Conservation (phyloP, 2,888 invertebrate species). For the Zele albiditarsus region DNA sequence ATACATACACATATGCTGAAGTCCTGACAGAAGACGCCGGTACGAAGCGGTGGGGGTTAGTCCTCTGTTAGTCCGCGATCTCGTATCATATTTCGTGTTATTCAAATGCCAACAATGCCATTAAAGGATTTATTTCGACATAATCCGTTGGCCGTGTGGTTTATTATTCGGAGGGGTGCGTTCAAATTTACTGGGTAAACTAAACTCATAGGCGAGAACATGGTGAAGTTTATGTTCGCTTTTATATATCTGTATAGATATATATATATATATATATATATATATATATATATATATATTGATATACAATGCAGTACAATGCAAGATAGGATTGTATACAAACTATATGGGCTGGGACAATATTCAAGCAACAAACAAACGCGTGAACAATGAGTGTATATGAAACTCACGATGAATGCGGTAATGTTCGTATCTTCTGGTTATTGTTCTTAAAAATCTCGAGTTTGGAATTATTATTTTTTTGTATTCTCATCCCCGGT, state of each 20-base stretch:
- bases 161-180: slow-evolving; percentile 10
- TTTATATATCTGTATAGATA: background rate
- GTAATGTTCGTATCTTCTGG: slow-evolving; percentile 64
- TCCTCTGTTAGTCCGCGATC: slow-evolving; percentile 57
- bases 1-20: background rate
- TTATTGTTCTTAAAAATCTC: slow-evolving; percentile 67
- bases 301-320: slow-evolving; percentile 12
- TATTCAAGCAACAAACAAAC: slow-evolving; percentile 60
- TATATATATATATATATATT: background rate
- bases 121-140: slow-evolving; percentile 70
- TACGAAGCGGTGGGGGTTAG: slow-evolving; percentile 26
- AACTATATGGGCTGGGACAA: slow-evolving; percentile 40
- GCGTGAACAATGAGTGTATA: slow-evolving; percentile 39
- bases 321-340: slow-evolving; percentile 37
- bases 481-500: slow-evolving; percentile 44
- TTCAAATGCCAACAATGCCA: slow-evolving; percentile 72
- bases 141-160: slow-evolving; percentile 33
- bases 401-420: slow-evolving; percentile 6
- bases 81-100: slow-evolving; percentile 72
- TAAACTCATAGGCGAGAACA: background rate
- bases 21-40: slow-evolving; percentile 5
- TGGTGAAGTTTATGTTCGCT: background rate
- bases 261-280: background rate
- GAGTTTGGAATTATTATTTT: slow-evolving; percentile 18
- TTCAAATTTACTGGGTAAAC: background rate